These are phyloP conservation scores for Drosophila glabriapex DNA, from an alignment of 2,888 invertebrate species.

Conservation along the genomic window DNA sequence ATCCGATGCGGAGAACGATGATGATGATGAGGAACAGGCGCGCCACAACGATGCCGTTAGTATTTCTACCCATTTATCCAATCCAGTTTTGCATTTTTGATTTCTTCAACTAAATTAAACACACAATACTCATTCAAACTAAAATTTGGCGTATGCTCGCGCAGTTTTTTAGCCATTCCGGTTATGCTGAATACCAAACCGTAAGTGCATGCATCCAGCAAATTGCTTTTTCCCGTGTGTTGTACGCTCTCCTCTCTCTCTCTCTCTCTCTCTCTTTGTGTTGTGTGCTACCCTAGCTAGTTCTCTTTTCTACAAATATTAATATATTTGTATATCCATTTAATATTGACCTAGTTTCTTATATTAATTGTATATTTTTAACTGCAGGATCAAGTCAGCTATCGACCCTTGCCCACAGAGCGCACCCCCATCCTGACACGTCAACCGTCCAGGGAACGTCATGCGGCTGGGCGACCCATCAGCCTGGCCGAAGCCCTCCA, in stretches of 20 bases:
- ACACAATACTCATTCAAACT: constrained; percentile 16
- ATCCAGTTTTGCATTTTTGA: neutral
- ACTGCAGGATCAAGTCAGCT: constrained; percentile 82
- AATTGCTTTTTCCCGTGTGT: constrained; percentile 11
- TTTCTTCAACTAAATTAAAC: constrained; percentile 7
- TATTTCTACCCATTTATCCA: constrained; percentile 13
- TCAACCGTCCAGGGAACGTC: constrained; percentile 23
- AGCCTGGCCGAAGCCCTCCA: constrained; percentile 87
- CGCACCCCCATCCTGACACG: constrained; percentile 83
- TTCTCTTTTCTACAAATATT: neutral
- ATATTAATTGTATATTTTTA: neutral
- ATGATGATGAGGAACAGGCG: constrained; percentile 64
- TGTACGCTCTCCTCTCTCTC: neutral
- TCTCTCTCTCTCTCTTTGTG: constrained; percentile 4
- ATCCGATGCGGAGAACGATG: constrained; percentile 85
- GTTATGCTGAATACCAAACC: constrained; percentile 40
- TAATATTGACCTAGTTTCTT: neutral
- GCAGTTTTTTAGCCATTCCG: constrained; percentile 50
- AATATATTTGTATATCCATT: neutral
- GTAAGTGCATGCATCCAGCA: constrained; percentile 60
- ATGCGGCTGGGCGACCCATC: constrained; percentile 70
- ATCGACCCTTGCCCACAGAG: constrained; percentile 83
- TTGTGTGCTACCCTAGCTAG: constrained; percentile 12
- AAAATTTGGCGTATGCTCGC: constrained; percentile 33
- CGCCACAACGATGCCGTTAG: constrained; percentile 63